Base-by-base conservation (phyloP, 2,888 invertebrate species). In the Polyommatus icarus region DNA sequence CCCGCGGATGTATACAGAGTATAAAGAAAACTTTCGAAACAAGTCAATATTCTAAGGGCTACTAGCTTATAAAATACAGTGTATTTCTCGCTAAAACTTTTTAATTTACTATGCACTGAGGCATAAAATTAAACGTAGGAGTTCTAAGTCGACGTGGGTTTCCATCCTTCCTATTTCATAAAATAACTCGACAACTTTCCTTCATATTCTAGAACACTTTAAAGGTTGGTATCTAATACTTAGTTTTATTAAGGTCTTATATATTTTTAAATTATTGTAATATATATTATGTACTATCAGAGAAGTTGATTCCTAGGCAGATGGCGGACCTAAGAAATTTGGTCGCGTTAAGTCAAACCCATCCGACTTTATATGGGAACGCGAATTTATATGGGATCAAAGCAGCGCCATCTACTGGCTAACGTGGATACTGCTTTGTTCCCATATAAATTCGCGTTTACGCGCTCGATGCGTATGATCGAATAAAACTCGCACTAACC, bases 41-140 rank as follows among this genome's bases (percentile, higher is more conserved):
- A 59, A 59, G 20, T 8, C 61, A 12, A 20, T 61, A 24, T 61
- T 61, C 61, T 61, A 61, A 61, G 8, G 12, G 24, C 24, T 61
- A 3, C 12, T 61, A 24, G 8, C 12, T 61, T 8, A 12, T 4
- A 67, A 29, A 29, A 15, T 61, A 67, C 67, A 6, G 6, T 67
- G 6, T 67, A 32, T 67, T 32, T 15, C 20, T 32, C 29, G 67
- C 29, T 32, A 7, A 32, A 67, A 67, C 67, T 67, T 67, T 67
- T 32, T 18, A 67, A 29, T 67, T 67, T 67, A 67, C 29, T 67
- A 67, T 67, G 67, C 67, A 67, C 15, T 67, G 29, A 67, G 67
- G 67, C 67, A 32, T 67, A 67, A 67, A 67, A 67, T 32, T 67
- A 67, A 67, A 29, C 67, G 67, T 67, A 67, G 67, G 67, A 67